These are phyloP conservation scores for Sebastes cheni DNA, from an alignment of 2,797 vertebrate genomes.

Conservation along the genomic window DNA sequence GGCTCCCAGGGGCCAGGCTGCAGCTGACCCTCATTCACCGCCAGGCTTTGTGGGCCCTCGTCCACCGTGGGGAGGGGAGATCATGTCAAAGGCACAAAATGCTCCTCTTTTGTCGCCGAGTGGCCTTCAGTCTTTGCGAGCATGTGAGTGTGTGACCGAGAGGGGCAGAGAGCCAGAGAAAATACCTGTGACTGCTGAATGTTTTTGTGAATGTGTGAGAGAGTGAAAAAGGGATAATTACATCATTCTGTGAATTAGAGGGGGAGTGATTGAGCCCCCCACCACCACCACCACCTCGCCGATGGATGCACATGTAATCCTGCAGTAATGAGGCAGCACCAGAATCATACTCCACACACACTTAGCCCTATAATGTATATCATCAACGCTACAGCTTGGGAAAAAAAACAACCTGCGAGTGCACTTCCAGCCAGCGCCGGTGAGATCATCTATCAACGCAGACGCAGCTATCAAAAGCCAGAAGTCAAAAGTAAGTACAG, in stretches of 20 bases:
- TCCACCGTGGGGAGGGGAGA: constrained; percentile 78
- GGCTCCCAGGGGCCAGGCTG: constrained; percentile 82
- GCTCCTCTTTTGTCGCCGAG: constrained; percentile 75
- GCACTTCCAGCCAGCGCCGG: constrained; percentile 34
- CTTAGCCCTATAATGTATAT: constrained; percentile 68
- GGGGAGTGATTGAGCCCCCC: constrained; percentile 43
- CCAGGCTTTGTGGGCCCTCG: constrained; percentile 79
- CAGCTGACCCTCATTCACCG: constrained; percentile 89
- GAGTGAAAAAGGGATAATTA: constrained; percentile 62
- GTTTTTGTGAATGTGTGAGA: constrained; percentile 46
- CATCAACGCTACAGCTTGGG: constrained; percentile 42
- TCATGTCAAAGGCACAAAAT: constrained; percentile 74
- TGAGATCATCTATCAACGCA: constrained; percentile 51
- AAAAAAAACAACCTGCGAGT: constrained; percentile 5
- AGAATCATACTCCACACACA: constrained; percentile 65
- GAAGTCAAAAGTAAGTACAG: constrained; percentile 56
- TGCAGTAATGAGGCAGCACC: constrained; percentile 67
- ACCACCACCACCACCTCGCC: not conserved
- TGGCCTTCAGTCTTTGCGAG: constrained; percentile 56
- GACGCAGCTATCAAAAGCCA: constrained; percentile 40
- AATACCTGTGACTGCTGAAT: constrained; percentile 59
- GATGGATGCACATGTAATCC: constrained; percentile 72
- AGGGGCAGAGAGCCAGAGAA: constrained; percentile 34
- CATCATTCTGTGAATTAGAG: constrained; percentile 69
- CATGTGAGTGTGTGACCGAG: constrained; percentile 6